A percentile compares a stretch with the other conserved stretches of the same genome.
phyloP scores from a whole-genome alignment of 2,797 vertebrate genomes.

The Smutsia gigantea region DNA sequence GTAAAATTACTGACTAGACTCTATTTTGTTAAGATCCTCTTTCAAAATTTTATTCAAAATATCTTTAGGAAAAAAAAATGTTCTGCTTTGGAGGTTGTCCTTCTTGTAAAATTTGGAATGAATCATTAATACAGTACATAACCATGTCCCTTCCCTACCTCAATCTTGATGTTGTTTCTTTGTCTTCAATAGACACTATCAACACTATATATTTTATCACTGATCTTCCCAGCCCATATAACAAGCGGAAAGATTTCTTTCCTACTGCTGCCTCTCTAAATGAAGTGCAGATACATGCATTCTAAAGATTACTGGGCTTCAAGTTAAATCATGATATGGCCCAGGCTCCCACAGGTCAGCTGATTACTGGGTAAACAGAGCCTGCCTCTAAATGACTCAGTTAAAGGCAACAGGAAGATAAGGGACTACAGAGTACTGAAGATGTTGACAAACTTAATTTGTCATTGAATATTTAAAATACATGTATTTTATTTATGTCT shows the following conservation, averaged over 20 bases:
- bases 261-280: slow-evolving; percentile 33
- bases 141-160: not conserved
- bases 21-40: slow-evolving; percentile 31
- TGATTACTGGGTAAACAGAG: slow-evolving; percentile 12
- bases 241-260: slow-evolving; percentile 44
- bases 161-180: slow-evolving; percentile 12
- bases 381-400: not conserved
- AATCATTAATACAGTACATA: not conserved
- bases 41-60: slow-evolving; percentile 51
- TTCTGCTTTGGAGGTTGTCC: not conserved
- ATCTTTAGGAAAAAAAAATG: not conserved
- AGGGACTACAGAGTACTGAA: not conserved
- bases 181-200: not conserved
- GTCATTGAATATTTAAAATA: slow-evolving; percentile 37
- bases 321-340: slow-evolving; percentile 31
- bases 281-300: not conserved
- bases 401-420: slow-evolving; percentile 55
- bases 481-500: slow-evolving; percentile 22
- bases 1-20: not conserved
- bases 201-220: not conserved
- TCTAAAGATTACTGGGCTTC: not conserved
- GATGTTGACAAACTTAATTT: slow-evolving; percentile 34
- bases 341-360: not conserved
- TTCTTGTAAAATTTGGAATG: slow-evolving; percentile 20
- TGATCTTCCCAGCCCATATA: not conserved